These are phyloP conservation scores for Pygoscelis antarcticus DNA, from an alignment of 2,113 vertebrate species.

Conservation along the genomic window DNA sequence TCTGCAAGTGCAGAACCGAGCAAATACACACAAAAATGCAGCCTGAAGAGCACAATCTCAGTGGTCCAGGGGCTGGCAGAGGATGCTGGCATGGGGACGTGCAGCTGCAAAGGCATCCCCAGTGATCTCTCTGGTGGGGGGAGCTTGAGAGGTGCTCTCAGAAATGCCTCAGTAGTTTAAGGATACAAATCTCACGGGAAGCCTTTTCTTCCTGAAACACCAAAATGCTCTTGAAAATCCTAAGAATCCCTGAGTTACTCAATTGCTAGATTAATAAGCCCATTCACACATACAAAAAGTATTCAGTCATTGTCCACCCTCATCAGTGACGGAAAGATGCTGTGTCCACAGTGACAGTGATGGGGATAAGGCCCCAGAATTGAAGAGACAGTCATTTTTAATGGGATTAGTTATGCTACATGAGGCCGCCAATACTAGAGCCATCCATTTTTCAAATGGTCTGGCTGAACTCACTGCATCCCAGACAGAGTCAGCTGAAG, in stretches of 20 bases:
- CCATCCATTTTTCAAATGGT: neutral
- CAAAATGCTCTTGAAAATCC: neutral
- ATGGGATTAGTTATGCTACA: neutral
- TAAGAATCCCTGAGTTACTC: neutral
- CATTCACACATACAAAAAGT: neutral
- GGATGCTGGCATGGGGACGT: neutral
- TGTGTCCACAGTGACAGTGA: neutral
- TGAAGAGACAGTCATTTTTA: neutral
- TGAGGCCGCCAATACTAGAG: rapidly evolving
- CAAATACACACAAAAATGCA: neutral
- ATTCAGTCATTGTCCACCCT: neutral
- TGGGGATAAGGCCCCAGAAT: neutral
- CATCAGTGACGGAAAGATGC: neutral
- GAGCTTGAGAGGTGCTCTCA: neutral
- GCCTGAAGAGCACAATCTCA: neutral
- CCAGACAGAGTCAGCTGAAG: neutral
- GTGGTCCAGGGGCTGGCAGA: neutral
- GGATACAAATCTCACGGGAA: neutral
- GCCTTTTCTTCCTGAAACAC: neutral
- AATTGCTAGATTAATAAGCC: neutral
- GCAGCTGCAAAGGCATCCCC: neutral
- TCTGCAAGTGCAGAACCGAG: neutral
- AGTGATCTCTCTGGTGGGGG: neutral
- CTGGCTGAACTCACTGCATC: neutral
- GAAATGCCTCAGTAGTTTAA: neutral